A percentile compares a stretch with the other conserved stretches of the same genome.
Evolutionary conservation across 2,797 vertebrate species (phyloP).

Genomic region (Scleropages formosus): DNA sequence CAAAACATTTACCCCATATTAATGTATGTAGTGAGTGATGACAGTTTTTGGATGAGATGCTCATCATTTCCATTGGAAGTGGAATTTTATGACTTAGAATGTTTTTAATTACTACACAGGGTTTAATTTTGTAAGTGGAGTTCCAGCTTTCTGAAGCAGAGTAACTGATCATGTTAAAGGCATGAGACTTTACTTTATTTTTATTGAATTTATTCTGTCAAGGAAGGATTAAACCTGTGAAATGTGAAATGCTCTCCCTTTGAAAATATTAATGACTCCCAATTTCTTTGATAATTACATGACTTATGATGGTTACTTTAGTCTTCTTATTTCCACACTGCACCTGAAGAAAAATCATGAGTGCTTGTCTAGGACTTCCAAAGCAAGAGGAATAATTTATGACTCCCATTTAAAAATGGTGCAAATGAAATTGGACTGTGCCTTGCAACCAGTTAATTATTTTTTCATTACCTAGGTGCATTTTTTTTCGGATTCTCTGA

Average conservation of each 20-base stretch:
- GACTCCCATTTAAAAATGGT: slow-evolving; percentile 62
- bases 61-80: too few species aligned
- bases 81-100: neutral
- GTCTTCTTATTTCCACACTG: slow-evolving; percentile 48
- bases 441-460: slow-evolving; percentile 48
- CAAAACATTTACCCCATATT: too few species aligned
- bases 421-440: slow-evolving; percentile 54
- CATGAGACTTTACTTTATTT: slow-evolving; percentile 51
- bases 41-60: too few species aligned
- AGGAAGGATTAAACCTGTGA: slow-evolving; percentile 44
- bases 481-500: neutral
- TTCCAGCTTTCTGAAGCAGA: slow-evolving; percentile 29
- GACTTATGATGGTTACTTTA: slow-evolving; percentile 58
- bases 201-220: slow-evolving; percentile 42
- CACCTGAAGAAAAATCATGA: slow-evolving; percentile 56
- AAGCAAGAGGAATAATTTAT: slow-evolving; percentile 54
- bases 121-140: neutral
- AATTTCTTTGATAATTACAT: slow-evolving; percentile 53
- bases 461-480: slow-evolving; percentile 52
- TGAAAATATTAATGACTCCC: slow-evolving; percentile 55
- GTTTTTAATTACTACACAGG: neutral
- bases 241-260: slow-evolving; percentile 55
- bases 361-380: slow-evolving; percentile 48
- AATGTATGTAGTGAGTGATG: too few species aligned
- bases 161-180: slow-evolving; percentile 46